Evolutionary conservation across 2,797 vertebrate species (phyloP), one percentile per base, ranked within the genome.

Genomic region (Intellagama lesueurii): DNA sequence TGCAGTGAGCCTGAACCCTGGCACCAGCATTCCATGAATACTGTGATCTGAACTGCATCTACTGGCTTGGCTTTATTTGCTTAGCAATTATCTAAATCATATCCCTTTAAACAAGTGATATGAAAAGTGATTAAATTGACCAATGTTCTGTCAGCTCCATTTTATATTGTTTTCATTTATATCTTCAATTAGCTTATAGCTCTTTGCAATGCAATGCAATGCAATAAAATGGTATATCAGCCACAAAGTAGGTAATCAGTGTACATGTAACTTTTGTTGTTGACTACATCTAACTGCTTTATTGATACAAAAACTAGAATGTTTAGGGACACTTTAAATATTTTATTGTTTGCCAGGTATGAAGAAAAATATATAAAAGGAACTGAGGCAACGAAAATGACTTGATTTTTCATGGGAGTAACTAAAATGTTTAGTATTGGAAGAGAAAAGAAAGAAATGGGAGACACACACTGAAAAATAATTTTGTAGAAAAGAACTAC

Each of bases 181-280:
- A 19, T 86, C 49, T 95, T 96, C 93, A 92, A 90, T 94, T 96
- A 92, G 81, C 92, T 95, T 95, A 86, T 1, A 26, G 66, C 93
- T 93, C 90, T 90, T 96, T 89, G 83, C 90, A 90, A 40, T 90
- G 60, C n/a, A 64, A 64, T 56, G 14, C 9, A 56, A 56, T 12
- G 14, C 52, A 56, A 87, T 11, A 35, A 75, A 32, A 75, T 3
- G 16, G 4, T 47, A 12, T 49, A 4, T 90, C 91, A 87, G 76
- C 47, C 47, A 85, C 8, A 83, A 93, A 40, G 40, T 76, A 75
- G 90, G 94, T 95, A 93, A 92, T 89, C 82, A 86, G 91, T 64
- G 82, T 28, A 88, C 83, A 90, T 30, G 83, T 91, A 75, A 91
- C 89, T 86, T 89, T 87, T 90, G 75, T 91, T 91, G 90, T 81